Percentiles rank a stretch among this genome's conserved stretches.
These are phyloP conservation scores for Tenthredo amoena DNA, from an alignment of 2,888 invertebrate genomes.

Conservation along the genomic window DNA sequence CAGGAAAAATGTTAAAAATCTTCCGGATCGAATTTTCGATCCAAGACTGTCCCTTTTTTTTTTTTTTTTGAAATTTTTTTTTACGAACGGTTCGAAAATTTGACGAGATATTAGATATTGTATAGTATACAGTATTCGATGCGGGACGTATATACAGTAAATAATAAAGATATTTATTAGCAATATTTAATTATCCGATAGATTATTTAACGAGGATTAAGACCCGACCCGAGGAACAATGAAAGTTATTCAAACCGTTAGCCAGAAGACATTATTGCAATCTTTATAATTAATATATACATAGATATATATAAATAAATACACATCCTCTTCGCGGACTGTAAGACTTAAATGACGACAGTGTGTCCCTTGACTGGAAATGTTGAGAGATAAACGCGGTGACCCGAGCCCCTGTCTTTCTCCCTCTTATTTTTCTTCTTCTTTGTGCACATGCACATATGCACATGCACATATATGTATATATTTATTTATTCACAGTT, in stretches of 20 bases:
- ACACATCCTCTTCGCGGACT: neutral
- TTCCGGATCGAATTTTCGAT: too few relatives aligned
- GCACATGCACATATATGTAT: too few relatives aligned
- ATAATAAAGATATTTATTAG: neutral
- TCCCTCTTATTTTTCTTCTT: neutral
- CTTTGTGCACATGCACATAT: neutral
- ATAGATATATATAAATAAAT: neutral
- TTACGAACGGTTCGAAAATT: too few relatives aligned
- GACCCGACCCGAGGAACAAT: neutral
- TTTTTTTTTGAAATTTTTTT: too few relatives aligned
- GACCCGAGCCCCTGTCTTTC: neutral
- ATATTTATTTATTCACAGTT: too few relatives aligned
- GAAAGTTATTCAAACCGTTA: conserved; percentile 30
- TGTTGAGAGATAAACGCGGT: neutral
- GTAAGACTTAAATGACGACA: neutral
- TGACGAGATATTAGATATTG: too few relatives aligned
- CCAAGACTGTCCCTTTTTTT: too few relatives aligned
- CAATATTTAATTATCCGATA: conserved; percentile 35
- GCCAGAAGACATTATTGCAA: conserved; percentile 45
- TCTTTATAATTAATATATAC: neutral
- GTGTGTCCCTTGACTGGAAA: neutral
- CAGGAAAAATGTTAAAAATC: too few relatives aligned
- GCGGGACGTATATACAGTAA: neutral
- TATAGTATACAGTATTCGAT: too few relatives aligned
- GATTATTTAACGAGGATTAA: too few relatives aligned